phyloP scores from a whole-genome alignment of 2,113 vertebrate species.

The Formicarius rufipectus region DNA sequence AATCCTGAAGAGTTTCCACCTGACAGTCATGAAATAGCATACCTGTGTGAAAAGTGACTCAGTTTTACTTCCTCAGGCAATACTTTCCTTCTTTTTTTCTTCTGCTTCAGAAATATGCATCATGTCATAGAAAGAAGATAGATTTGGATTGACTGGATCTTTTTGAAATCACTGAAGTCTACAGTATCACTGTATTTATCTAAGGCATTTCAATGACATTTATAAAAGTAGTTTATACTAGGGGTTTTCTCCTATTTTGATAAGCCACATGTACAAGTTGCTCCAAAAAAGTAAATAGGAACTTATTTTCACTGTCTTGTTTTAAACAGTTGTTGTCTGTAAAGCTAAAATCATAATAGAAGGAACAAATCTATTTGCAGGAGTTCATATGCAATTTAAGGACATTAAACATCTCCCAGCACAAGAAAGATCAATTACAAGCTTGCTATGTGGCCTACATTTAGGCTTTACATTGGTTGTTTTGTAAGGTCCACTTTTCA shows the following conservation, averaged over 20 bases:
- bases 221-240: constrained; percentile 32
- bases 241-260: background rate
- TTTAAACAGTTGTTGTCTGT: background rate
- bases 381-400: background rate
- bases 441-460: background rate
- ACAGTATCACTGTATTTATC: constrained; percentile 40
- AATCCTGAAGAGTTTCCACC: constrained; percentile 78
- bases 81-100: constrained; percentile 63
- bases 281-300: background rate
- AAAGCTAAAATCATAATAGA: background rate
- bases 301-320: background rate
- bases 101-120: constrained; percentile 73
- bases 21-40: constrained; percentile 77
- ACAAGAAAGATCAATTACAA: background rate
- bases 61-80: constrained; percentile 72
- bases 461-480: background rate
- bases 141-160: constrained; percentile 57
- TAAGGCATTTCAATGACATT: constrained; percentile 48
- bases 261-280: background rate
- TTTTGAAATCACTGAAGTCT: constrained; percentile 62
- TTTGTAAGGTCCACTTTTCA: background rate
- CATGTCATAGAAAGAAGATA: constrained; percentile 60
- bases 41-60: constrained; percentile 75
- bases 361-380: background rate
- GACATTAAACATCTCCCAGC: background rate